phyloP scores from a whole-genome alignment of 2,888 invertebrate genomes.

The Therioaphis trifolii region DNA sequence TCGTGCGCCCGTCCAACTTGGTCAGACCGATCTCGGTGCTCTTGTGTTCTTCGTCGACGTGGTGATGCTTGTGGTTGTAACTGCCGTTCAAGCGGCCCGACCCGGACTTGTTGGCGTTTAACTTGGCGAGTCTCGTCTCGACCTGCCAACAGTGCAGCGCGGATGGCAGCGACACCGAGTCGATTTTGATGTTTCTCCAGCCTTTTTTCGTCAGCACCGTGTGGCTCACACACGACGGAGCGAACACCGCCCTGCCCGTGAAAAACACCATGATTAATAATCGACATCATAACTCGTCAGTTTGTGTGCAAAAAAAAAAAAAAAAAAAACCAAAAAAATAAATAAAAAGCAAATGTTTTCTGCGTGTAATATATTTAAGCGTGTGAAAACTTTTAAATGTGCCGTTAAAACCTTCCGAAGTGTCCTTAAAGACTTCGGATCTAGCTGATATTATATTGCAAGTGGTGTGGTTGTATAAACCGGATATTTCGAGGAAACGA shows the following conservation, averaged over 20 bases:
- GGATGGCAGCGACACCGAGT: slow-evolving; percentile 84
- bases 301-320: no score
- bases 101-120: slow-evolving; percentile 18
- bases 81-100: not conserved
- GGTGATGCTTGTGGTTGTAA: slow-evolving; percentile 11
- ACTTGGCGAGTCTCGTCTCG: slow-evolving; percentile 54
- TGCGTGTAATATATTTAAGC: no score
- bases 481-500: no score
- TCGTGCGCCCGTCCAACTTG: not conserved
- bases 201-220: slow-evolving; percentile 87
- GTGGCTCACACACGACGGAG: slow-evolving; percentile 93
- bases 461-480: no score
- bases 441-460: no score
- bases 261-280: slow-evolving; percentile 12
- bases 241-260: slow-evolving; percentile 80
- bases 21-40: not conserved
- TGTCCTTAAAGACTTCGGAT: no score
- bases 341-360: no score
- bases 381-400: no score
- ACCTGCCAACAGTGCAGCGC: slow-evolving; percentile 91
- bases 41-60: no score
- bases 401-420: no score
- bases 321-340: no score
- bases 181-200: slow-evolving; percentile 87
- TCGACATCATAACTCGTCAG: no score